Evolutionary conservation across 2,797 vertebrate genomes (phyloP).

Genomic region (Zenarchopterus dispar): DNA sequence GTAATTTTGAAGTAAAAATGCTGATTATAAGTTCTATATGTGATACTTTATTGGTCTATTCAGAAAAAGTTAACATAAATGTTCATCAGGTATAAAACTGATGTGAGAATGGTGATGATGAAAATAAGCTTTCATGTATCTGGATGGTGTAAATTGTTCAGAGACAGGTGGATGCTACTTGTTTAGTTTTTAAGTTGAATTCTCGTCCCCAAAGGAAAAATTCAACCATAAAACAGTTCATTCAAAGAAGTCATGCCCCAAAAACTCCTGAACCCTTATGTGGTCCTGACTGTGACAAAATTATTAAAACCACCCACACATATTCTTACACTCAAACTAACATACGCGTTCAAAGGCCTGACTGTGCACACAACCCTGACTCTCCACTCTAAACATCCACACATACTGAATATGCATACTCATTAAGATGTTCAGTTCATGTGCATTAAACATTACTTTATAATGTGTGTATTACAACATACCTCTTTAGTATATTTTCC

Average conservation of each 20-base stretch:
- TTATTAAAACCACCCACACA: neutral
- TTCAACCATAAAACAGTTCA: neutral
- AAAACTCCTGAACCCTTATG: neutral
- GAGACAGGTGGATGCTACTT: no score
- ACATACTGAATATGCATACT: neutral
- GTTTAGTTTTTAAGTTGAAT: no score
- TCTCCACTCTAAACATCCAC: neutral
- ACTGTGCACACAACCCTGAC: neutral
- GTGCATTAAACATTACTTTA: no score
- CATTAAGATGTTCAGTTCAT: conserved; percentile 11
- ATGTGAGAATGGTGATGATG: no score
- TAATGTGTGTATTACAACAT: conserved; percentile 5
- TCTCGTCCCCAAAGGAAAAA: neutral
- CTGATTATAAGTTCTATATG: neutral
- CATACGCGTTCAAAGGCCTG: neutral
- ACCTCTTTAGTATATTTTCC: conserved; percentile 24
- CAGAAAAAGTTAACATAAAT: neutral
- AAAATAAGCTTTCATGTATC: neutral
- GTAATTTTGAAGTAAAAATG: neutral
- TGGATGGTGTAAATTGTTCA: neutral
- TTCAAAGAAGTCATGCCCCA: neutral
- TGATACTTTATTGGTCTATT: neutral
- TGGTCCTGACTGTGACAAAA: neutral
- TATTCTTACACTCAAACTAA: neutral
- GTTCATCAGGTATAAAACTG: no score